A percentile compares a stretch with the other conserved stretches of the same genome.
phyloP scores from a whole-genome alignment of 2,113 vertebrate genomes.

The Rhinichthys klamathensis region DNA sequence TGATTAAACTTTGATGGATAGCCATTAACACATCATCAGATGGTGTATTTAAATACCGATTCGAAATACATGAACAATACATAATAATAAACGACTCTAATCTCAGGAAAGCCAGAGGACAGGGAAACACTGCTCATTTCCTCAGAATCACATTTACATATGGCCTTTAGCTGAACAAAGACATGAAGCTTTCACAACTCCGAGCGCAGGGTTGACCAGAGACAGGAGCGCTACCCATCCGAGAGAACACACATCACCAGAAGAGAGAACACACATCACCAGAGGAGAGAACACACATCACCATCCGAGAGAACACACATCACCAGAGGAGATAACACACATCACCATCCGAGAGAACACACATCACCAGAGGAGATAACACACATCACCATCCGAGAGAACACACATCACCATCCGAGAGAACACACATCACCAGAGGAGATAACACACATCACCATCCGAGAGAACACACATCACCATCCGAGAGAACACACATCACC shows the following conservation, averaged over 20 bases:
- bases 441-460: too few species aligned
- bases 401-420: too few species aligned
- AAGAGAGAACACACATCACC: not conserved
- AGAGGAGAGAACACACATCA: not conserved
- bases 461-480: not conserved
- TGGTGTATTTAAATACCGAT: not conserved
- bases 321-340: too few species aligned
- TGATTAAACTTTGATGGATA: not conserved
- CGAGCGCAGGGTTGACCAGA: not conserved
- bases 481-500: not conserved
- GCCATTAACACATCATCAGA: not conserved
- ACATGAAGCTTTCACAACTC: not conserved
- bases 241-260: not conserved
- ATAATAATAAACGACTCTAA: too few species aligned
- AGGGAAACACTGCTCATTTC: not conserved
- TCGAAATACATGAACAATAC: not conserved
- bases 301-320: not conserved
- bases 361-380: too few species aligned
- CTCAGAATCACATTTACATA: not conserved
- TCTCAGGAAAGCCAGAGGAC: not conserved
- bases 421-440: not conserved
- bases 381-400: not conserved
- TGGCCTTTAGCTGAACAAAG: not conserved
- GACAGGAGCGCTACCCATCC: not conserved
- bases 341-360: not conserved